phyloP scores from a whole-genome alignment of 2,888 invertebrate genomes.

The Drosophila hamatofila region DNA sequence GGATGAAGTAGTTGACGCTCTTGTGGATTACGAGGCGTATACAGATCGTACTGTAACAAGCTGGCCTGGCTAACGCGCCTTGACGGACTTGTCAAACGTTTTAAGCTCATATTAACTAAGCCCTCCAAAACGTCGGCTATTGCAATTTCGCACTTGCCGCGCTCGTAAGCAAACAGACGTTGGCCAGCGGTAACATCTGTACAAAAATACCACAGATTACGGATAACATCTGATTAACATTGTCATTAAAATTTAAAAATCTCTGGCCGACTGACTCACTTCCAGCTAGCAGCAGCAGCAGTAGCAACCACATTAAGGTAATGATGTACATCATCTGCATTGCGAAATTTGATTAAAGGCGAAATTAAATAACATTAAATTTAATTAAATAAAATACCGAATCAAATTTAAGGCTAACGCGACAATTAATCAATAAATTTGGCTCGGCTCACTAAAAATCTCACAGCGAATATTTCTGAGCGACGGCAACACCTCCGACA shows the following conservation, averaged over 20 bases:
- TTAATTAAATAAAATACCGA: slow-evolving; percentile 17
- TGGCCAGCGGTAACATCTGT: slow-evolving; percentile 21
- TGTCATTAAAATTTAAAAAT: slow-evolving; percentile 1
- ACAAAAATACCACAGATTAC: slow-evolving; percentile 9
- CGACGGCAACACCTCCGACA: slow-evolving; percentile 57
- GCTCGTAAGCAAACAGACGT: slow-evolving; percentile 68
- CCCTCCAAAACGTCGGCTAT: slow-evolving; percentile 67
- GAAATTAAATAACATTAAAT: slow-evolving; percentile 3
- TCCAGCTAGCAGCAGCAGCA: slow-evolving; percentile 25
- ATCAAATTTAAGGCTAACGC: slow-evolving; percentile 19
- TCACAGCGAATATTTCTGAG: slow-evolving; percentile 40
- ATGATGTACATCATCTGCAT: slow-evolving; percentile 38
- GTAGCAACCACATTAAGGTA: slow-evolving; percentile 9
- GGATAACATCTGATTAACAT: slow-evolving; percentile 23
- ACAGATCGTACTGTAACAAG: slow-evolving; percentile 76
- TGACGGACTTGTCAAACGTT: slow-evolving; percentile 51
- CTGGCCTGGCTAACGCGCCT: slow-evolving; percentile 50
- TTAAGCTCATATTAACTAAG: slow-evolving; percentile 63
- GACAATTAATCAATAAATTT: slow-evolving; percentile 45
- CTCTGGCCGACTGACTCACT: slow-evolving; percentile 50
- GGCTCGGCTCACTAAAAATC: slow-evolving; percentile 44
- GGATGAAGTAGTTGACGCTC: slow-evolving; percentile 63
- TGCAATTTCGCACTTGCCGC: slow-evolving; percentile 74
- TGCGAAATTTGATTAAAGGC: not conserved
- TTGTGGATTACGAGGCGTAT: slow-evolving; percentile 73